Conservation (phyloP, 2,113 vertebrate species). For the Tachycineta bicolor region DNA sequence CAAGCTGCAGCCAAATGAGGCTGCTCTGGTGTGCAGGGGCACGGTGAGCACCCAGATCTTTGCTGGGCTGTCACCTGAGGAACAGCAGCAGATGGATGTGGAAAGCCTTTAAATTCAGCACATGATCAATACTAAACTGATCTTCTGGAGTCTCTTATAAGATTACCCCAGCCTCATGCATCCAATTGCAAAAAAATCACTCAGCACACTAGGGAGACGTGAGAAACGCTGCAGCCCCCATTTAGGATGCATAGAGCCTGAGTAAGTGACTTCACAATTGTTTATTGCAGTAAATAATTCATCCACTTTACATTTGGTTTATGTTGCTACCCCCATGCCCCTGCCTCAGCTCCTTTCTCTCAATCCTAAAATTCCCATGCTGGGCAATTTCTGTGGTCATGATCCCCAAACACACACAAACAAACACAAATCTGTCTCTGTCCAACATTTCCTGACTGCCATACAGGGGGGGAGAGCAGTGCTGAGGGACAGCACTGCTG, state of each 20-base stretch:
- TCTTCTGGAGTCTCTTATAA: conserved; percentile 62
- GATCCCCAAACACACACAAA: not conserved
- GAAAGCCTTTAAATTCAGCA: conserved; percentile 40
- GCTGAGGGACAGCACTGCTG: not conserved
- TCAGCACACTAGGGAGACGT: conserved; percentile 58
- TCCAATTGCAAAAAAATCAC: conserved; percentile 62
- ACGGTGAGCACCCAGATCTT: not conserved
- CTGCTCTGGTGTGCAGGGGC: not conserved
- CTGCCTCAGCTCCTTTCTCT: not conserved
- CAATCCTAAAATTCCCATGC: not conserved
- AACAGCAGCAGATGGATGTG: conserved; percentile 44
- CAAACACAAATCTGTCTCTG: not conserved
- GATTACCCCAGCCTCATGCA: conserved; percentile 63
- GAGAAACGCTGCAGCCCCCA: conserved; percentile 13
- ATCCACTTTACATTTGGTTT: conserved; percentile 61
- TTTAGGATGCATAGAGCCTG: conserved; percentile 64
- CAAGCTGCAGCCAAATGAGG: not conserved
- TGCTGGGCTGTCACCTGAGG: not conserved
- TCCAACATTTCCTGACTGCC: not conserved
- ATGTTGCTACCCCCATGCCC: not conserved
- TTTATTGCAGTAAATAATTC: conserved; percentile 77
- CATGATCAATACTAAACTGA: conserved; percentile 75
- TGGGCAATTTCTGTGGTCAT: not conserved
- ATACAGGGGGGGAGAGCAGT: not conserved
- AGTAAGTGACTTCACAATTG: conserved; percentile 68